phyloP scores from a whole-genome alignment of 1,140 invertebrate species.

The Heliconius melpomene region DNA sequence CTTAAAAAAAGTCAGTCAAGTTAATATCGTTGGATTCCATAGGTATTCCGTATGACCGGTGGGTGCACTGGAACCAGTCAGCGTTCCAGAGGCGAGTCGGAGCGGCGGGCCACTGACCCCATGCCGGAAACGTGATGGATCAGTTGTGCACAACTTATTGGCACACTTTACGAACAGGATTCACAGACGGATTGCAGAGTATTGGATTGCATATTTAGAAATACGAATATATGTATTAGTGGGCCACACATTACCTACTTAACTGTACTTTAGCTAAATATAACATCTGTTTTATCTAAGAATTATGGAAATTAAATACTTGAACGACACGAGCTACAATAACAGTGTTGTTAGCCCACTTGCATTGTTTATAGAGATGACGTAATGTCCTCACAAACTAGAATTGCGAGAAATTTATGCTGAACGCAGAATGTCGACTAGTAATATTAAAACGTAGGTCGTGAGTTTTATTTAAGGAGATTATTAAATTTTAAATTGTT shows the following conservation, averaged over 20 bases:
- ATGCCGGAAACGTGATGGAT: slow-evolving; percentile 38
- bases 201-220: background rate
- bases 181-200: slow-evolving; percentile 3
- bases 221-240: too few species aligned
- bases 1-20: background rate
- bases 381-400: slow-evolving; percentile 13
- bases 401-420: slow-evolving; percentile 24
- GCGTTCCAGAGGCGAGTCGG: slow-evolving; percentile 22
- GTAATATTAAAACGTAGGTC: background rate
- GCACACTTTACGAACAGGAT: slow-evolving; percentile 32
- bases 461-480: too few species aligned
- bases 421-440: background rate
- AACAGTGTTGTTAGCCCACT: slow-evolving; percentile 8
- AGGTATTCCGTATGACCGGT: slow-evolving; percentile 13
- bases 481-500: too few species aligned
- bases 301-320: background rate
- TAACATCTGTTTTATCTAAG: background rate
- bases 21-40: background rate
- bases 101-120: slow-evolving; percentile 35
- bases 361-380: slow-evolving; percentile 20
- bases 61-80: slow-evolving; percentile 25
- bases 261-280: background rate
- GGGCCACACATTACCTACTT: background rate
- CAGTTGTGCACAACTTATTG: slow-evolving; percentile 25
- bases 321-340: slow-evolving; percentile 5